Base-by-base conservation (phyloP, 1,140 invertebrate species). In the Bombus polaris region DNA sequence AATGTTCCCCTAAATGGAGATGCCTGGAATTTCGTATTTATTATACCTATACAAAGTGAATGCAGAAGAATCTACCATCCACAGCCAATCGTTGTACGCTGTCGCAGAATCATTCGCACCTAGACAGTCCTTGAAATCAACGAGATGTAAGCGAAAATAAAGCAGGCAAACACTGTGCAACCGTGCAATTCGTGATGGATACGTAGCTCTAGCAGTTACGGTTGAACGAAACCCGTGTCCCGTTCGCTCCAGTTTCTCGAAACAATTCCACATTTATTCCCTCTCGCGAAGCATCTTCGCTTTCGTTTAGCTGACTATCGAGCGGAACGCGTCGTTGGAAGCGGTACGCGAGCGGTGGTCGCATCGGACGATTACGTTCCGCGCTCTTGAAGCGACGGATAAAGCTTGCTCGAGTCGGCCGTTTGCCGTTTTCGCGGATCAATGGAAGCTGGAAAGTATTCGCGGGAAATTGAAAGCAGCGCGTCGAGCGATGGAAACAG, bases 351-450 rank as follows among this genome's bases (percentile, higher is more conserved):
- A 32, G 3, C 62, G 42, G 8, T 10, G 39, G 71, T 32, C n/a
- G 72, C 42, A 32, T n/a, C n/a, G n/a, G 28, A 9, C 75, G 75
- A 77, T 77, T 42, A 65, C 75, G 37, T 62, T 65, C 37, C 53
- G 35, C 22, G 53, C 28, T 59, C 53, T 77, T 39, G 25, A 77
- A n/a, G 57, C 75, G 53, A 13, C 4, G 8, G 39, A 42, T 77
- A 65, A 77, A 77, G 37, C 57, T 4, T 28, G 57, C 42, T 39
- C 28, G 37, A 18, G 42, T 78, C 59, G 39, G 28, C 76, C 47
- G 47, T 53, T 53, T 8, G 59, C 59, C 28, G 62, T 65, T 53
- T 53, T 53, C 47, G 47, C 47, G 18, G 18, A 53, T 53, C 59
- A 35, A 78, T 44, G 39, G 28, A 44, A 77, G 39, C 57, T 37